Base-by-base conservation (phyloP, 2,797 vertebrate species). In the Cuniculus paca region DNA sequence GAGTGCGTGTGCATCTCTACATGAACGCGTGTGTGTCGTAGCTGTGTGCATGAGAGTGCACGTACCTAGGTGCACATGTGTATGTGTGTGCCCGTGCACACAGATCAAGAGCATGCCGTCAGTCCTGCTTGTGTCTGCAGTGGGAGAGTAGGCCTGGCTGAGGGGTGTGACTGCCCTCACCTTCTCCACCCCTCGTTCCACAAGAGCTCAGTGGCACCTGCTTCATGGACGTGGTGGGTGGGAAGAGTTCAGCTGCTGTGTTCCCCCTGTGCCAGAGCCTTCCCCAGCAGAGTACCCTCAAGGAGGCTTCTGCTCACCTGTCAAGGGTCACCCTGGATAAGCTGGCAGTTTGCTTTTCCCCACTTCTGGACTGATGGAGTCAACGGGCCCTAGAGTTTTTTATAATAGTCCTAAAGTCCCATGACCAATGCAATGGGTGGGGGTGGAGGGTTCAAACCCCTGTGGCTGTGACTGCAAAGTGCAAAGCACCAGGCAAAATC, bases 51-150 rank as follows among this genome's bases (percentile, higher is more conserved):
- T 22, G 24, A 26, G 65, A 39, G 20, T 68, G 22, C 11, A 17
- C n/a, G 20, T 77, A 78, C 26, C 12, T 54, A 16, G 75, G 56
- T 50, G 14, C 2, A 6, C 5, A 1, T 45, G 50, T 81, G 9
- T 24, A 61, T 1, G 11, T 7, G 17, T 4, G 4, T 22, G n/a
- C 31, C 8, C 0, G 0, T 4, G 2, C 20, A 6, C 52, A 39
- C 26, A 2, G n/a, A 52, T 61, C 50, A 42, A 2, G 48, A 36
- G 12, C 24, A 0, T 11, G 14, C 14, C 9, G 12, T 45, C 6
- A 6, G 24, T 54, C 63, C 78, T 79, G 36, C 54, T 7, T 65
- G 5, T 45, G 16, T 68, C 63, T 61, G 39, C 42, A 20, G 12
- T 28, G 65, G 2, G 45, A 54, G 24, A 24, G 5, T 3, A 4